Base-by-base conservation (phyloP, 1,140 invertebrate genomes). In the Limonius californicus region DNA sequence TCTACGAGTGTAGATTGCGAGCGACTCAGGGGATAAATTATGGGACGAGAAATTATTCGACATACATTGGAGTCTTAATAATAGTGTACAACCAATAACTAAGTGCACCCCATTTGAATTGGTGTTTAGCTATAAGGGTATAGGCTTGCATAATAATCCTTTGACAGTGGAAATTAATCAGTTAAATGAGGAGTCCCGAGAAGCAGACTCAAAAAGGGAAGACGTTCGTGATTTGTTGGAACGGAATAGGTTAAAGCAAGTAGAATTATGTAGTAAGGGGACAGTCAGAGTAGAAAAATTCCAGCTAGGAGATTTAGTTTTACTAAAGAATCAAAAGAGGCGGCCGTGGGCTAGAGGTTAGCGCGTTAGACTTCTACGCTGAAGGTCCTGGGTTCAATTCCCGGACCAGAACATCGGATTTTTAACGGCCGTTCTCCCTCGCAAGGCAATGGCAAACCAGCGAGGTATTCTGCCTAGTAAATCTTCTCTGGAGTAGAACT, bases 1-100 rank as follows among this genome's bases (percentile, higher is more conserved):
- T 19, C 55, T 16, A 47, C 57, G 8, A 47, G 45, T 20, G 61
- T 27, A 0, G 62, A 54, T 0, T 21, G n/a, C n/a, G n/a, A n/a
- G 45, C 0, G 50, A 59, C 9, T n/a, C 2, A 0, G 35, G 42
- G 1, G 50, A 59, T 14, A n/a, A n/a, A n/a, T 3, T 7, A 4
- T 66, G 68, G 65, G 57, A 67, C 50, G 20, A 18, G 6, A 43
- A 53, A 16, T 11, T 65, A 7, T 42, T 15, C 12, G 47, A 65
- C 1, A 53, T 67, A 35, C 60, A 67, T 30, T 67, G 62, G 57
- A 58, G 50, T 2, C 43, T 69, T 15, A 67, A 65, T 57, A 64
- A 39, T 35, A 62, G 50, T 11, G 20, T 23, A 21, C 62, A 69
- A 32, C 32, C n/a, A 12, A 39, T 64, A 7, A 69, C 60, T 1